Conservation (phyloP, 1,140 invertebrate genomes). For the Catajapyx aquilonaris region DNA sequence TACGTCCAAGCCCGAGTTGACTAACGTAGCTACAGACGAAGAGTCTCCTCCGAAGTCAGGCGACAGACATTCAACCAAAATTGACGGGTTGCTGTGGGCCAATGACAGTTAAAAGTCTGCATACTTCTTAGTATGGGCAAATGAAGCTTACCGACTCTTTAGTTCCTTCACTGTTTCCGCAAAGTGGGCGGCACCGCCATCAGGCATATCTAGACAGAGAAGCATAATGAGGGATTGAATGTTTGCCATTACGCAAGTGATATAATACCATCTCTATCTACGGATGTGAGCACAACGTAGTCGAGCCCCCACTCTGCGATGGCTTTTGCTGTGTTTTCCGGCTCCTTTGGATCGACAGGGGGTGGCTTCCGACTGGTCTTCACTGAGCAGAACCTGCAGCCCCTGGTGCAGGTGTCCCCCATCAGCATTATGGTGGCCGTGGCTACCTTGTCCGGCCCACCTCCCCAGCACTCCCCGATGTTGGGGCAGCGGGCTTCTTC, state of each 20-base stretch:
- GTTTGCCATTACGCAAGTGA: constrained; percentile 26
- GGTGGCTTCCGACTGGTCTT: constrained; percentile 88
- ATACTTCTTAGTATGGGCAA: neutral
- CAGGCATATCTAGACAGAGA: constrained; percentile 46
- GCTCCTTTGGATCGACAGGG: constrained; percentile 75
- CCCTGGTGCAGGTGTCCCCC: constrained; percentile 76
- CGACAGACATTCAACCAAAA: constrained; percentile 90
- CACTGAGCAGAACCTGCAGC: constrained; percentile 93
- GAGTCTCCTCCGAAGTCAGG: constrained; percentile 85
- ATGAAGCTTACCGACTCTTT: constrained; percentile 16
- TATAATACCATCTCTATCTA: constrained; percentile 74
- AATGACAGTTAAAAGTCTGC: neutral
- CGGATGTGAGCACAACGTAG: constrained; percentile 94
- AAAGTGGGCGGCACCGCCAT: constrained; percentile 81
- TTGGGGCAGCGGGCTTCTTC: constrained; percentile 98
- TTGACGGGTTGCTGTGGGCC: constrained; percentile 42
- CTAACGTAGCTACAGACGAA: constrained; percentile 51
- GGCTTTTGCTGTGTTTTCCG: constrained; percentile 77
- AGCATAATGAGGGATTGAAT: no score
- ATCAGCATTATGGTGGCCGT: constrained; percentile 86
- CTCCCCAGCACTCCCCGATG: constrained; percentile 98
- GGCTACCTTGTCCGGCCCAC: constrained; percentile 62
- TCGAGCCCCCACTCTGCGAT: constrained; percentile 87
- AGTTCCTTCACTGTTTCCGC: constrained; percentile 59
- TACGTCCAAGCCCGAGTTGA: constrained; percentile 67